A percentile compares a stretch with the other conserved stretches of the same genome.
These are phyloP conservation scores for Daphoenositta chrysoptera DNA, from an alignment of 2,113 vertebrate genomes.

Conservation along the genomic window DNA sequence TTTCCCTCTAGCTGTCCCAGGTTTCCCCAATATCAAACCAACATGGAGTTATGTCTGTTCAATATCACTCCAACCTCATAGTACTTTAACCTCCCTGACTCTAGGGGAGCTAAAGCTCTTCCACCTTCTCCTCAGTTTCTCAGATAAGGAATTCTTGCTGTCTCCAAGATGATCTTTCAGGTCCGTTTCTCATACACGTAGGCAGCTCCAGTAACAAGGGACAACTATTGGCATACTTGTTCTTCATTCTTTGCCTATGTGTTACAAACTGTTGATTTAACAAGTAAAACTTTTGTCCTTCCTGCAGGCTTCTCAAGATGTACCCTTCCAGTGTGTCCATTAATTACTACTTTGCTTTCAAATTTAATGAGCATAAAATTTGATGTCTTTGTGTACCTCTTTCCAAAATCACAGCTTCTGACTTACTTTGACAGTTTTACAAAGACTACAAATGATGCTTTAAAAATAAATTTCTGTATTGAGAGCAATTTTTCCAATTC, in stretches of 20 bases:
- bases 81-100: background rate
- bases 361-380: background rate
- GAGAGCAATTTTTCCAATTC: background rate
- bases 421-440: background rate
- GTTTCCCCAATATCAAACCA: background rate
- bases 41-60: background rate
- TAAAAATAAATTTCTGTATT: background rate
- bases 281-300: background rate
- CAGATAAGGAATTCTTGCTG: background rate
- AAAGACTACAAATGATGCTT: background rate
- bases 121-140: background rate
- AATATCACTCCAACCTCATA: background rate
- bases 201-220: background rate
- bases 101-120: background rate
- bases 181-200: background rate
- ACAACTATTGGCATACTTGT: accelerated
- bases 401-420: background rate
- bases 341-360: background rate
- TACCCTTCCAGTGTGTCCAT: background rate
- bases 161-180: background rate
- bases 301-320: background rate
- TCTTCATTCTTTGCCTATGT: background rate
- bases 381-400: accelerated
- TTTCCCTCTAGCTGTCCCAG: background rate
- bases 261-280: background rate